These are phyloP conservation scores for Agrypnus murinus DNA, from an alignment of 2,888 invertebrate genomes.

Conservation along the genomic window DNA sequence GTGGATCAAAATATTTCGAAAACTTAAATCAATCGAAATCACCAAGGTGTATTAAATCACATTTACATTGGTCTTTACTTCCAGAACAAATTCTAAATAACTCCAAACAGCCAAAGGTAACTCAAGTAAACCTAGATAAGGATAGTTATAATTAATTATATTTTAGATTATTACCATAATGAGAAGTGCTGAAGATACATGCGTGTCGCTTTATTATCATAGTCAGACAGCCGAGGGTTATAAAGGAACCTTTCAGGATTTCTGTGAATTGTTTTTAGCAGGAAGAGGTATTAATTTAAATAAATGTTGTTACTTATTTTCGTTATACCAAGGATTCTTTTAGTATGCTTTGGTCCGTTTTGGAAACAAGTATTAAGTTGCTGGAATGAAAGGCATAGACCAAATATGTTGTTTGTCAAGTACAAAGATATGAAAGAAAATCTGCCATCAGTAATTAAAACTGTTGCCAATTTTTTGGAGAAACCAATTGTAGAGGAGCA, in stretches of 20 bases:
- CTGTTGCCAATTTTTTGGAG: constrained; percentile 59
- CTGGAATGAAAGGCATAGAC: constrained; percentile 76
- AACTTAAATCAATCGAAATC: no score
- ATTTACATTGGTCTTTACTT: constrained; percentile 80
- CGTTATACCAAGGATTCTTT: no score
- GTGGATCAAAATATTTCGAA: background rate
- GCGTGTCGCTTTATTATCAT: background rate
- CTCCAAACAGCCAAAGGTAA: constrained; percentile 4
- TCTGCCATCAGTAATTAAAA: constrained; percentile 32
- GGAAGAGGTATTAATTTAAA: constrained; percentile 31
- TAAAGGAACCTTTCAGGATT: constrained; percentile 5
- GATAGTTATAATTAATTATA: constrained; percentile 1
- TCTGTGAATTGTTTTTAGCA: constrained; percentile 25
- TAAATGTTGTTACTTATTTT: background rate
- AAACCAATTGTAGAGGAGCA: constrained; percentile 59
- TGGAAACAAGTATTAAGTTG: constrained; percentile 84
- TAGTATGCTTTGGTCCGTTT: constrained; percentile 81
- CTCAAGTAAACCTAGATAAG: background rate
- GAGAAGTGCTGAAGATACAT: background rate
- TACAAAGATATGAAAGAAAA: constrained; percentile 82
- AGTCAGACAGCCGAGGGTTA: background rate
- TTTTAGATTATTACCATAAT: background rate
- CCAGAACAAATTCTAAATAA: constrained; percentile 73
- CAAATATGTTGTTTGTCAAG: constrained; percentile 81
- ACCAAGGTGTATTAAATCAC: constrained; percentile 75